Base-by-base conservation (phyloP, 2,888 invertebrate genomes). In the Teleogryllus oceanicus region DNA sequence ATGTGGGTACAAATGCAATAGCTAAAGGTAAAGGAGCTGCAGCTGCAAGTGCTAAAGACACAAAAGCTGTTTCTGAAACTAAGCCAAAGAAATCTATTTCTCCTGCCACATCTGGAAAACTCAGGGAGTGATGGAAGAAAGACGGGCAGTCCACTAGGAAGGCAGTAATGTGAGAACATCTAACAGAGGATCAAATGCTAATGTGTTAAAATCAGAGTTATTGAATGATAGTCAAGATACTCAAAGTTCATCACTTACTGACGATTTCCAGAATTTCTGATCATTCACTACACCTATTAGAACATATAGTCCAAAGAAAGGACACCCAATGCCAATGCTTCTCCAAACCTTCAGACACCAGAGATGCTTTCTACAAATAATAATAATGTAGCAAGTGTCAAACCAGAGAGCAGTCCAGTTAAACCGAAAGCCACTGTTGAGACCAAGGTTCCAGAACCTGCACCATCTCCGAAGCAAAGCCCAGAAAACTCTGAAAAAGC, bases 301-400 rank as follows among this genome's bases (percentile, higher is more conserved):
- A 80, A 80, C 80, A 2, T 80, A 80, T 21, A 80, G 80, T 62
- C 80, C 80, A 62, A 78, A 75, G 76, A 76, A 49, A 80, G 77
- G n/a, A 77, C 50, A 13, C 49, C 77, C 5, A 49, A 49, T 20
- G 12, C 50, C 3, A 50, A 77, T n/a, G 18, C 49, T 77, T 77
- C 50, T 1, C 16, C 49, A 77, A 50, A n/a, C 49, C 49, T 20
- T 37, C 49, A 49, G 20, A 20, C 49, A 37, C 49, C 77, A 18
- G 50, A 49, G 11, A n/a, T 1, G 20, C 37, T 11, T 18, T 16
- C 2, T 13, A 49, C 11, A 49, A 18, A 13, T 16, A 49, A 77
- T n/a, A n/a, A n/a, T 24, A 11, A 49, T 77, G 37, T 37, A 37
- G 77, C 1, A 20, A 50, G n/a, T 12, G n/a, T 49, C 16, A 37